Percentiles rank a stretch among this genome's conserved stretches.
These are phyloP conservation scores for Hycleus cichorii DNA, from an alignment of 1,140 invertebrate species.

Conservation along the genomic window DNA sequence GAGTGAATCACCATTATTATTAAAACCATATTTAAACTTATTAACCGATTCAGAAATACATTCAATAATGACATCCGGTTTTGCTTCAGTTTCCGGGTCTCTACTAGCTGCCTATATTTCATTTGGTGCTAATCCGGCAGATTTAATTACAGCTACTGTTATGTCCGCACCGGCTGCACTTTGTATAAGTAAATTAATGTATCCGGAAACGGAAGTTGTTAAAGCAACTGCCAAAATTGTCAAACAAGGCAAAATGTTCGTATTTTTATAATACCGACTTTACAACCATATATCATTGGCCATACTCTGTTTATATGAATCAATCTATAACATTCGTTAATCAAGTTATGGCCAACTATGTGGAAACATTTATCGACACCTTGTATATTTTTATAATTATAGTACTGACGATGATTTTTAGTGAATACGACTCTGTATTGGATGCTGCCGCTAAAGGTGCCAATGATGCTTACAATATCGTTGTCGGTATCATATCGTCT, in stretches of 20 bases:
- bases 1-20: slow-evolving; percentile 84
- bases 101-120: slow-evolving; percentile 87
- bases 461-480: slow-evolving; percentile 67
- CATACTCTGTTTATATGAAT: too few species aligned
- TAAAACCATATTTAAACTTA: slow-evolving; percentile 74
- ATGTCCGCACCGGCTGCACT: slow-evolving; percentile 93
- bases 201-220: slow-evolving; percentile 79
- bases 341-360: too few species aligned
- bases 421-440: slow-evolving; percentile 71
- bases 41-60: slow-evolving; percentile 89
- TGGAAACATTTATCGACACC: too few species aligned
- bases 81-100: slow-evolving; percentile 88
- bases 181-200: slow-evolving; percentile 81
- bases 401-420: slow-evolving; percentile 40
- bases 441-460: slow-evolving; percentile 89
- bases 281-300: too few species aligned
- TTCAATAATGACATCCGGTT: slow-evolving; percentile 87
- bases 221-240: slow-evolving; percentile 54
- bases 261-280: too few species aligned
- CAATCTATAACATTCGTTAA: too few species aligned
- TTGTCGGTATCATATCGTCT: slow-evolving; percentile 84
- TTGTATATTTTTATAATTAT: too few species aligned
- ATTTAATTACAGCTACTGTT: slow-evolving; percentile 82
- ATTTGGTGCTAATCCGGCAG: slow-evolving; percentile 77
- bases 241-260: slow-evolving; percentile 3